Base-by-base conservation (phyloP, 2,113 vertebrate genomes). In the Planiliza haematocheilus region DNA sequence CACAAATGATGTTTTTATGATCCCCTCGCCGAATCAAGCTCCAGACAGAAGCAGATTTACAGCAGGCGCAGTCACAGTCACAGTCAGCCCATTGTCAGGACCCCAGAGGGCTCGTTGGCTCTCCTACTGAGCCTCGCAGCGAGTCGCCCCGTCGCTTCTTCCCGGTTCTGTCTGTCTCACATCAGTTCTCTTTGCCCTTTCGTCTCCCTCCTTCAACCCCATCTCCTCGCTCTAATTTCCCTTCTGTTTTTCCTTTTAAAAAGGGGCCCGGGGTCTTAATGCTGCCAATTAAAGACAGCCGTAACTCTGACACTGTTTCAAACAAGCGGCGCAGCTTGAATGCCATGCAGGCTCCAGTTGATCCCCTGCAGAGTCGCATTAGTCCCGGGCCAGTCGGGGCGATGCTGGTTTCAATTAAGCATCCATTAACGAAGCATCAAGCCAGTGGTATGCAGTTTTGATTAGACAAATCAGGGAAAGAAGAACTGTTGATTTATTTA, bases 321-420 rank as follows among this genome's bases (percentile, higher is more conserved):
- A 83, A 89, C 84, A 85, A 85, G 61, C 80, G 18, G 73, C 13
- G 17, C 81, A 37, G 68, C 11, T 16, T 58, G 76, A 87, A 71
- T 59, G 61, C 70, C 58, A 60, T 74, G 71, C 67, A 41, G 70
- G 72, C 85, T 75, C 68, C 72, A 66, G 77, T 59, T 50, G 10
- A 65, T 71, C 13, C 68, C 63, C 75, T 4, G 4, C 80, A 57
- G 70, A 84, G 83, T 38, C 60, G 2, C n/a, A 70, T 84, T 70
- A 74, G 69, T 88, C 71, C 42, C 49, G 61, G 68, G 39, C 43
- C 74, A 83, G 17, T 51, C 39, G 20, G 63, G 34, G 62, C 67
- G 80, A 74, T 42, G 46, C 79, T 90, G 89, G 59, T 86, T 92
- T 86, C 77, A 87, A 88, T 91, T 87, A 88, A 69, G 45, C 65